phyloP scores from a whole-genome alignment of 2,888 invertebrate species.

The Eupeodes luniger region DNA sequence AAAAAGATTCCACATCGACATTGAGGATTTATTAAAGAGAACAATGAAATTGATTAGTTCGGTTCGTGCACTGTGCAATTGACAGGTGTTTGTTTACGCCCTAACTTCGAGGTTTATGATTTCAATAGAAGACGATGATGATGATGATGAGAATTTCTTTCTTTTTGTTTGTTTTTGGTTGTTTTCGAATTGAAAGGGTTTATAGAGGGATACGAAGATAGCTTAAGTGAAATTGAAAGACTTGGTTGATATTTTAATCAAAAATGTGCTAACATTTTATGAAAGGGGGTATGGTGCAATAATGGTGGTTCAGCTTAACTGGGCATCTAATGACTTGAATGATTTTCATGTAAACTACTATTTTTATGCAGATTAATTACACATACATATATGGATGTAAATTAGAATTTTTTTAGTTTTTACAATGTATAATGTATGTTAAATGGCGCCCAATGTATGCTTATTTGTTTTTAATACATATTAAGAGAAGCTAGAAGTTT shows the following conservation, averaged over 20 bases:
- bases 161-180: neutral
- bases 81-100: slow-evolving; percentile 76
- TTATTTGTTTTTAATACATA: too few species aligned
- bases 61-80: slow-evolving; percentile 76
- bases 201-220: slow-evolving; percentile 17
- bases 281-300: neutral
- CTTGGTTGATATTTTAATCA: slow-evolving; percentile 17
- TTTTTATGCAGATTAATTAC: neutral
- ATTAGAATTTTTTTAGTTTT: too few species aligned
- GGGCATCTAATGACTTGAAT: neutral
- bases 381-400: too few species aligned
- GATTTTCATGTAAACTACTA: neutral
- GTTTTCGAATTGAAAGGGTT: slow-evolving; percentile 20
- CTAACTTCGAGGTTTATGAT: slow-evolving; percentile 39
- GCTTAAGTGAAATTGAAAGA: neutral
- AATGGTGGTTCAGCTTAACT: neutral
- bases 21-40: slow-evolving; percentile 67
- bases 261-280: neutral
- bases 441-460: too few species aligned
- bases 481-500: too few species aligned
- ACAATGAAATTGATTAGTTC: slow-evolving; percentile 75
- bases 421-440: too few species aligned
- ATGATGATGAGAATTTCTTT: slow-evolving; percentile 21
- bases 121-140: slow-evolving; percentile 36
- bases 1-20: slow-evolving; percentile 46